These are phyloP conservation scores for Chrysaora quinquecirrha DNA, from an alignment of 30 jellyfish, hydroid and myxozoan species.

Conservation along the genomic window DNA sequence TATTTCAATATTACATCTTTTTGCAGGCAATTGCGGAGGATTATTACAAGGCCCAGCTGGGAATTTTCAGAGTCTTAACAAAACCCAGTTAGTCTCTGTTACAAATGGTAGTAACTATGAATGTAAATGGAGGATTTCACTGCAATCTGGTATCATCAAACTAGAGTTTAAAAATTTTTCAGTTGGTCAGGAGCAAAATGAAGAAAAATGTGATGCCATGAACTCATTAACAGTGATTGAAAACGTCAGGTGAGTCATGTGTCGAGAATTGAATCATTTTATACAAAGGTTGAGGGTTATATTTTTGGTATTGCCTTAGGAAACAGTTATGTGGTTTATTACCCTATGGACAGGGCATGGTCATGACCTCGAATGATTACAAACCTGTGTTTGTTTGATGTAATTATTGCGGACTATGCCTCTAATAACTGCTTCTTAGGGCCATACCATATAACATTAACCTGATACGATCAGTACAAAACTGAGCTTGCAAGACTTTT, in stretches of 20 bases:
- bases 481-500: too few species aligned
- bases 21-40: slow-evolving; percentile 36
- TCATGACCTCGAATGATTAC: too few species aligned
- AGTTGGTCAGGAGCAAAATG: not conserved
- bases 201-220: slow-evolving; percentile 11
- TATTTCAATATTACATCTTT: too few species aligned
- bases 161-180: slow-evolving; percentile 5
- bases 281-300: too few species aligned
- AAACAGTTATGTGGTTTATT: too few species aligned
- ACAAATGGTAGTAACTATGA: not conserved
- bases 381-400: too few species aligned
- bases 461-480: too few species aligned
- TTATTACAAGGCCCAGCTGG: slow-evolving; percentile 12
- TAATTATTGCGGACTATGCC: too few species aligned
- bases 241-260: slow-evolving; percentile 14
- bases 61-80: slow-evolving; percentile 36
- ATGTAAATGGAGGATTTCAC: slow-evolving; percentile 55
- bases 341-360: too few species aligned
- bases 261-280: not conserved
- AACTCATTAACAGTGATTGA: slow-evolving; percentile 13
- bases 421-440: too few species aligned
- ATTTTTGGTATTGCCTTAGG: too few species aligned
- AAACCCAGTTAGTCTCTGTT: slow-evolving; percentile 6
- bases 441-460: too few species aligned
- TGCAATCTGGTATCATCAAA: not conserved